Evolutionary conservation across 2,797 vertebrate genomes (phyloP), one percentile per base, ranked within the genome.

Genomic region (Clarias fuscus): DNA sequence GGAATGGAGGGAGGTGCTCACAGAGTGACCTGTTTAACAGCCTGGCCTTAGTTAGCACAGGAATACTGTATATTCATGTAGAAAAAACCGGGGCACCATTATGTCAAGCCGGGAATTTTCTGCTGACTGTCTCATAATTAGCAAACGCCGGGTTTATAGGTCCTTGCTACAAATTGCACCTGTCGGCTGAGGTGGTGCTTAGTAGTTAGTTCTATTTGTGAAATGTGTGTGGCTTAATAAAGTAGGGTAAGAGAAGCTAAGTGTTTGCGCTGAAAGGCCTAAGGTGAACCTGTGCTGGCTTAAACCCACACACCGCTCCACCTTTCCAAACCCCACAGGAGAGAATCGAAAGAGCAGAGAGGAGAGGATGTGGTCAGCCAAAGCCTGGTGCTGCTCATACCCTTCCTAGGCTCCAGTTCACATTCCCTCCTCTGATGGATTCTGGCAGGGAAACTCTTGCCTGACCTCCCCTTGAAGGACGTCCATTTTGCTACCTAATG

Each of bases 11-110:
- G 90, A 92, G 89, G 88, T 90, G 90, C 83, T 40, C 72, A 87
- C 76, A 89, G 91, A 93, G 91, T 94, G 95, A 95, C 94, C 94
- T 91, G 94, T 93, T 95, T 95, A 93, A 94, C 93, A 93, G 92
- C 93, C 93, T 92, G 88, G 93, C 64, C 91, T 93, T 88, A 92
- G 94, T 94, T 94, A 93, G 91, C 91, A 94, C 91, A 89, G 82
- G 91, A 93, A 92, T 68, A 82, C 43, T 22, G 64, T 91, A 94
- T 93, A 83, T 85, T 85, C 80, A 93, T 92, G 91, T 89, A 90
- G 89, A 91, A 87, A 87, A 95, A 95, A 94, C 89, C 90, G 92
- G 95, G 93, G 91, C 94, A 95, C 90, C 91, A 91, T 92, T 90
- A 92, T 93, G 88, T 94, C 93, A 93, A 93, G 91, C 89, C 88